A percentile compares a stretch with the other conserved stretches of the same genome.
phyloP scores from a whole-genome alignment of 2,888 invertebrate genomes.

The Thecocarcelia acutangulata region DNA sequence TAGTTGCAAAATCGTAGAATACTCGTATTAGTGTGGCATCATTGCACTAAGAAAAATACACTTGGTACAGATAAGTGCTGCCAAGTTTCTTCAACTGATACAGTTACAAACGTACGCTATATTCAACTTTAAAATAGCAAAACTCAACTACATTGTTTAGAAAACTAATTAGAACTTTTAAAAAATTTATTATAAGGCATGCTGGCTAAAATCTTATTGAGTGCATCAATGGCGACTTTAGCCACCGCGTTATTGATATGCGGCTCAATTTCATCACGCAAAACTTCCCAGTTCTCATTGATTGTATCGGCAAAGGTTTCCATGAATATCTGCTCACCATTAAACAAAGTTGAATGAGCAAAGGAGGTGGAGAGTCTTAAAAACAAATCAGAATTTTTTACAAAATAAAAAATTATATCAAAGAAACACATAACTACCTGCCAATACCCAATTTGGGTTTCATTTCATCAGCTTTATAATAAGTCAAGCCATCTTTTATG shows the following conservation, averaged over 20 bases:
- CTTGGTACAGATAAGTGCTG: too few relatives aligned
- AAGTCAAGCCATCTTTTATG: constrained; percentile 25
- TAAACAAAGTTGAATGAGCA: constrained; percentile 57
- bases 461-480: constrained; percentile 27
- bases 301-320: constrained; percentile 55
- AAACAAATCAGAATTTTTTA: not conserved
- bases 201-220: constrained; percentile 49
- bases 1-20: too few relatives aligned
- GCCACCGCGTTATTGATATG: constrained; percentile 32
- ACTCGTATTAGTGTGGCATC: too few relatives aligned
- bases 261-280: constrained; percentile 57
- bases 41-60: too few relatives aligned
- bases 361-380: constrained; percentile 27
- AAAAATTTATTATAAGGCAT: constrained; percentile 52
- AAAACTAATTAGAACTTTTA: constrained; percentile 14
- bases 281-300: constrained; percentile 50
- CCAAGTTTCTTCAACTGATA: too few relatives aligned
- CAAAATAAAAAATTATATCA: not conserved
- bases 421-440: constrained; percentile 21
- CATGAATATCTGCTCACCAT: constrained; percentile 56
- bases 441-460: constrained; percentile 31
- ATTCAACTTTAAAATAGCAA: too few relatives aligned
- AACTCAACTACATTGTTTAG: too few relatives aligned
- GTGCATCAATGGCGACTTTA: not conserved
- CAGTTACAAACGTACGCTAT: too few relatives aligned